Evolutionary conservation across 2,113 vertebrate genomes (phyloP).

Genomic region (Mugil cephalus): DNA sequence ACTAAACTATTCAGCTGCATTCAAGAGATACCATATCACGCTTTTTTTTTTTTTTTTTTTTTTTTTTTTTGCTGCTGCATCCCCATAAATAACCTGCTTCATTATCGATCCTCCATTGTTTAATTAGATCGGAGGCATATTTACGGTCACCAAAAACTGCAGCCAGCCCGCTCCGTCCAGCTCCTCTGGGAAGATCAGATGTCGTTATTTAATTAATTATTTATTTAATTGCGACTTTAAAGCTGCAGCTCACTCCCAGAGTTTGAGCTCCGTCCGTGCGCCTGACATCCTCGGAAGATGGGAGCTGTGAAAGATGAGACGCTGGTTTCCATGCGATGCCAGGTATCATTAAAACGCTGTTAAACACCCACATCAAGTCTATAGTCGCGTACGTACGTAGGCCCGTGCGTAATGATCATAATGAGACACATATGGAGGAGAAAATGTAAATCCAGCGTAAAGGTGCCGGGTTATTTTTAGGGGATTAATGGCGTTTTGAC

Average conservation of each 20-base stretch:
- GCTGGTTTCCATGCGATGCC: neutral
- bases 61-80: no score
- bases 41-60: no score
- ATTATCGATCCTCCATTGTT: conserved; percentile 1
- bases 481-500: no score
- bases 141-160: neutral
- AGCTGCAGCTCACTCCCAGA: neutral
- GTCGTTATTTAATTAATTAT: neutral
- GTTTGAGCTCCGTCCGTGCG: neutral
- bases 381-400: conserved; percentile 40
- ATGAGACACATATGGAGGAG: conserved; percentile 6
- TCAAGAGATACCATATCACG: no score
- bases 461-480: neutral
- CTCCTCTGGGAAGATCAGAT: neutral
- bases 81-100: no score
- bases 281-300: no score
- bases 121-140: conserved; percentile 3
- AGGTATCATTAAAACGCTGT: conserved; percentile 8
- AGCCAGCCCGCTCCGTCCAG: neutral
- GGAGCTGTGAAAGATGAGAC: neutral
- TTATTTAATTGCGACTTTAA: neutral
- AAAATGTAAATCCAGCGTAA: neutral
- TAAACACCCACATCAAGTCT: conserved; percentile 56
- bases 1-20: neutral
- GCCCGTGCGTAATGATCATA: conserved; percentile 46